Percentiles rank a stretch among this genome's conserved stretches.
phyloP scores from a whole-genome alignment of 1,140 invertebrate genomes.

The Brachionus paranguensis region DNA sequence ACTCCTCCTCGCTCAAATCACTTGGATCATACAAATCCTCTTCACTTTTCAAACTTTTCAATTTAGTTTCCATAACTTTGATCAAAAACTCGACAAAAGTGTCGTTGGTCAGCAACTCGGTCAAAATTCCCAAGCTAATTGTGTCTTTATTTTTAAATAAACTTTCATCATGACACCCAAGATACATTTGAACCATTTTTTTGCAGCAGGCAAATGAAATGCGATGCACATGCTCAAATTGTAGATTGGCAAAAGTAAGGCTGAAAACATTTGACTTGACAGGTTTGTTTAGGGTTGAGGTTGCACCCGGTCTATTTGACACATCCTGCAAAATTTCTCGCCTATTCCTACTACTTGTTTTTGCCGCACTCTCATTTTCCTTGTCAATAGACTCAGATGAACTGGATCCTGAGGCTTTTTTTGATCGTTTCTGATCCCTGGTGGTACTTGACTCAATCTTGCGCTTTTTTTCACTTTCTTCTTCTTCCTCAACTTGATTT shows the following conservation, averaged over 20 bases:
- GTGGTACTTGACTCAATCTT: background rate
- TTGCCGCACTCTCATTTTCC: background rate
- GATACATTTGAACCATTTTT: slow-evolving; percentile 28
- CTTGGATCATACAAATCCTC: background rate
- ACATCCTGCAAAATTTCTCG: slow-evolving; percentile 1
- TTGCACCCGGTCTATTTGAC: background rate
- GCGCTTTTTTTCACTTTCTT: background rate
- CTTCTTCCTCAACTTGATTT: background rate
- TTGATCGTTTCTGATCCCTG: background rate
- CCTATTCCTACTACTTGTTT: background rate
- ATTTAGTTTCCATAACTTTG: slow-evolving; percentile 2
- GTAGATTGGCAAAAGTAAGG: slow-evolving; percentile 1
- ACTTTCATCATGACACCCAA: background rate
- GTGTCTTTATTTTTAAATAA: background rate
- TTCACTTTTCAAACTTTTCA: background rate
- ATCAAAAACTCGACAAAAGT: slow-evolving; percentile 28
- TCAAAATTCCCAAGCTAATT: background rate
- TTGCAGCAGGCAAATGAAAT: background rate
- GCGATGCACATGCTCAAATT: background rate
- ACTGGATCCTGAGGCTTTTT: background rate
- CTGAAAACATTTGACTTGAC: background rate
- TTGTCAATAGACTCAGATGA: background rate
- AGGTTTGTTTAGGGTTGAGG: background rate
- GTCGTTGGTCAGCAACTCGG: background rate
- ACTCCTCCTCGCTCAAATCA: background rate